A percentile compares a stretch with the other conserved stretches of the same genome.
Conservation (phyloP, 1,140 invertebrate species). For the Cydia splendana region DNA sequence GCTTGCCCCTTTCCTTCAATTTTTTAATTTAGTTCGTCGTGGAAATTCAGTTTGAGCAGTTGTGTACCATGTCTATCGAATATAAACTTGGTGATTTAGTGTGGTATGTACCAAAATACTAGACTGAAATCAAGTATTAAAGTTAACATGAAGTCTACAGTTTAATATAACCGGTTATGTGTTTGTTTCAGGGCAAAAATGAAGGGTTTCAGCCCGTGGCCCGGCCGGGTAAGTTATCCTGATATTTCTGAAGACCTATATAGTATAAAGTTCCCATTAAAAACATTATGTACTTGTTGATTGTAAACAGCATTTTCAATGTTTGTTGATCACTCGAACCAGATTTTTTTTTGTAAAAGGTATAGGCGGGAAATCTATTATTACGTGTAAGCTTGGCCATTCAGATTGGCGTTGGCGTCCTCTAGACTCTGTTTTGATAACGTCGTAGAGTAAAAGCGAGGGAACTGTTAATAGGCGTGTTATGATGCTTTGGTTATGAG, state of each 20-base stretch:
- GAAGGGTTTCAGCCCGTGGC: conserved; percentile 97
- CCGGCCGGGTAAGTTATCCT: conserved; percentile 90
- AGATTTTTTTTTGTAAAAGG: background rate
- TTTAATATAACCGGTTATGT: conserved; percentile 40
- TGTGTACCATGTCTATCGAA: conserved; percentile 66
- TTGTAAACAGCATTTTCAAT: conserved; percentile 31
- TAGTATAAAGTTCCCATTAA: background rate
- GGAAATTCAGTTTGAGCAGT: conserved; percentile 50
- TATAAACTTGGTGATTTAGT: conserved; percentile 79
- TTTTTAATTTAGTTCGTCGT: conserved; percentile 74
- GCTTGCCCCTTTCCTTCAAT: conserved; percentile 45
- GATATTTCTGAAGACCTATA: conserved; percentile 47
- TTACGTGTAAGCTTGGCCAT: conserved; percentile 25
- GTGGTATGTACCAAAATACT: conserved; percentile 69
- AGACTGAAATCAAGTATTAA: conserved; percentile 30
- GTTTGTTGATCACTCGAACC: conserved; percentile 26
- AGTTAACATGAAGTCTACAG: conserved; percentile 21
- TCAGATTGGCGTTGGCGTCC: conserved; percentile 27
- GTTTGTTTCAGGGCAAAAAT: conserved; percentile 94
- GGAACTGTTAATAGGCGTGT: conserved; percentile 18
- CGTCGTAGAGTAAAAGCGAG: background rate
- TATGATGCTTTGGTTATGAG: conserved; percentile 36
- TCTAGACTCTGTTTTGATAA: conserved; percentile 9
- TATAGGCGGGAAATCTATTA: conserved; percentile 34
- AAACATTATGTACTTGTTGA: conserved; percentile 20